Base-by-base conservation (phyloP, 2,888 invertebrate species). In the Smittia sp. region DNA sequence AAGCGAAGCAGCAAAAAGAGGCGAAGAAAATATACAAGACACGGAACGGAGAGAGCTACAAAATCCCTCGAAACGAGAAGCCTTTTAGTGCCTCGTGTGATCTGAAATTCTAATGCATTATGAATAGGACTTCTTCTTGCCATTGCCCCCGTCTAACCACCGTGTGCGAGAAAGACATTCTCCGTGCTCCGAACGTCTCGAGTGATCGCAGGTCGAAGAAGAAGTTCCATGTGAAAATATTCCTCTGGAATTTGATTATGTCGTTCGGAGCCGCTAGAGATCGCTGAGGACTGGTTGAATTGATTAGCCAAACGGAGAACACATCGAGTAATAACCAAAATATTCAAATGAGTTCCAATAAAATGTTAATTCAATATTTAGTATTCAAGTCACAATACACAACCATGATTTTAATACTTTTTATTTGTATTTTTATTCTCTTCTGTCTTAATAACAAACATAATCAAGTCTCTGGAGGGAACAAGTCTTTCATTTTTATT, bases 321-420 rank as follows among this genome's bases (percentile, higher is more conserved):
- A 58, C 58, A 58, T 58, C 58, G n/a, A 58, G 9, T 52, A 52
- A 69, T 52, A 46, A 24, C 15, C 46, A 69, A 69, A 69, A 69
- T 69, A 69, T 69, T 69, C 18, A 69, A 69, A 69, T 69, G 52
- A 69, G 52, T 69, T 69, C 24, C 68, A 69, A 69, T 69, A 69
- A 69, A 69, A 69, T 69, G 52, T 69, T 69, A 69, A 69, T 69
- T 69, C 68, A 24, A 38, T 69, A 69, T 69, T 67, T 69, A 69
- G 68, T 52, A 69, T 69, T 69, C 68, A 15, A 52, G 68, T 22
- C 68, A 69, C 46, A 46, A 69, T 63, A 58, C 58, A 46, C n/a
- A 58, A n/a, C 58, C 58, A 25, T 27, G 63, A 1, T 63, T 63
- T 27, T 63, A 27, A 27, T 63, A 27, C 15, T 27, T 63, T 20